Base-by-base conservation (phyloP, 2,113 vertebrate species). In the Eretmodus cyanostictus region DNA sequence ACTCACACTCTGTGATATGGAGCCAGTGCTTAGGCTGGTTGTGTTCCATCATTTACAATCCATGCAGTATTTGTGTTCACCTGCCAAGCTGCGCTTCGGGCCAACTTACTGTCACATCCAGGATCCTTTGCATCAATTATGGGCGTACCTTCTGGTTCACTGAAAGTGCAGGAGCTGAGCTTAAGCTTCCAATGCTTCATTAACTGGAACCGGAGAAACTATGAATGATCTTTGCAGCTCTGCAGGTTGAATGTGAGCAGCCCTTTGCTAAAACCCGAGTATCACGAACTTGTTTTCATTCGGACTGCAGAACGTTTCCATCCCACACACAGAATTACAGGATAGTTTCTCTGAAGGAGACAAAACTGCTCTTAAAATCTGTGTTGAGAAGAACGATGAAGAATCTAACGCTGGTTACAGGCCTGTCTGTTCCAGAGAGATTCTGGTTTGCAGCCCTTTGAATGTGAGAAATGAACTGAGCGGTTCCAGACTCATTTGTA, bases 361-460 rank as follows among this genome's bases (percentile, higher is more conserved):
- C 38, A 27, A 42, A 71, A 71, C n/a, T 40, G 36, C 63, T 40
- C 36, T 2, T 42, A 6, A 71, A 71, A 42, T 42, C 38, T 71
- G 36, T 71, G n/a, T 16, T 40, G 38, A 42, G 66, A 24, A 71
- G 38, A 42, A 71, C 12, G 1, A 42, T 71, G n/a, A 71, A 71
- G 11, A 42, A 14, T 42, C 8, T 24, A 3, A 24, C 0, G 2
- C 66, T 42, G 66, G n/a, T 24, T 42, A 42, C n/a, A 42, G 66
- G 38, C 42, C 13, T 0, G 5, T 71, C 66, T n/a, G 3, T 9
- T 71, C 38, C 38, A 71, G 38, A 24, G 7, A 71, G 5, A 14
- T 71, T 71, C 36, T 71, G 36, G 36, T 71, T 40, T 71, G 63
- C 3, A 24, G 19, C 63, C 36, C n/a, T 42, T 42, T n/a, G 19